Percentiles rank a stretch among this genome's conserved stretches.
Conservation (phyloP, 2,797 vertebrate species). For the Nyctibius grandis region DNA sequence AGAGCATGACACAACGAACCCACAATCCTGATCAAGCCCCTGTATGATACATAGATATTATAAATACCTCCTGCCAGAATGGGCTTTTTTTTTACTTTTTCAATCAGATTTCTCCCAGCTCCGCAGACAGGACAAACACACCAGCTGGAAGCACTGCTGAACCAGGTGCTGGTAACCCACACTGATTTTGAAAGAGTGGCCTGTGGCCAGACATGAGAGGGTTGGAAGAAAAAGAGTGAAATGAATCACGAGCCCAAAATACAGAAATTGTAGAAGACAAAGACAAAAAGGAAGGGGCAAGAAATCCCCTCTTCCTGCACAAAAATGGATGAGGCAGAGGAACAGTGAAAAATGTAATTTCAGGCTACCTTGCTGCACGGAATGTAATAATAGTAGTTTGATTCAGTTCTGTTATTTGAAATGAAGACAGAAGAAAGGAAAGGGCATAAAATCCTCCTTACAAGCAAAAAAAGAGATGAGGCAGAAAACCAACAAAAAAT, state of each 20-base stretch:
- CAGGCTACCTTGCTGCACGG: background rate
- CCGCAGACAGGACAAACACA: background rate
- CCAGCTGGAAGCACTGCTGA: background rate
- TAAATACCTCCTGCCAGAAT: background rate
- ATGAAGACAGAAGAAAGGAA: background rate
- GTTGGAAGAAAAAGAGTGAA: background rate
- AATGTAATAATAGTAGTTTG: background rate
- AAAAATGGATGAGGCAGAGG: background rate
- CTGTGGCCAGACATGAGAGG: background rate
- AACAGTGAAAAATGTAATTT: background rate
- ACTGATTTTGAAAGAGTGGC: background rate
- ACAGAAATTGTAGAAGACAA: background rate
- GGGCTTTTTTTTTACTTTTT: background rate
- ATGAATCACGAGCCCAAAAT: background rate
- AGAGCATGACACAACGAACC: accelerated
- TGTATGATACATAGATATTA: background rate
- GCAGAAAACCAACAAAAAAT: background rate
- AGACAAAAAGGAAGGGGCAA: background rate
- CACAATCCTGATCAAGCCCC: background rate
- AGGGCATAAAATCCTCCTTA: background rate
- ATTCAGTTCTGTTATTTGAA: background rate
- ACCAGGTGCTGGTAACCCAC: background rate
- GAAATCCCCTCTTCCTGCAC: background rate
- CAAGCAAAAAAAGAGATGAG: background rate
- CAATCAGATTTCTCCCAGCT: background rate